Conservation (phyloP, 2,113 vertebrate genomes). For the Misgurnus mizolepis region DNA sequence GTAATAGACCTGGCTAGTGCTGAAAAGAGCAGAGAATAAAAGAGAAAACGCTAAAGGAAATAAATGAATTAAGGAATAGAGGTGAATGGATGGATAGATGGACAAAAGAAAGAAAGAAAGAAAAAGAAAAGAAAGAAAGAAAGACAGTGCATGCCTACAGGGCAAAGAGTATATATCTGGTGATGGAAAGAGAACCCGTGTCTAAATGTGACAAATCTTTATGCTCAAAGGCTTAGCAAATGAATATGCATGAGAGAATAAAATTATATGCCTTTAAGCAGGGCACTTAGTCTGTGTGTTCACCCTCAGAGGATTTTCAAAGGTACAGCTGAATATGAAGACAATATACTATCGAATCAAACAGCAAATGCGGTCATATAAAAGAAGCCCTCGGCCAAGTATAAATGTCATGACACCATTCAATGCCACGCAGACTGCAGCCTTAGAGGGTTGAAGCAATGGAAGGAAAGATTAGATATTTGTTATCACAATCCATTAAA, state of each 20-base stretch:
- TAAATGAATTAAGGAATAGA: neutral
- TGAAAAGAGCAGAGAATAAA: conserved; percentile 19
- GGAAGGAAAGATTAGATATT: conserved; percentile 31
- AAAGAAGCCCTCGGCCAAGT: conserved; percentile 34
- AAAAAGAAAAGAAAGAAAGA: conserved; percentile 23
- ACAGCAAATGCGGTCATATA: conserved; percentile 26
- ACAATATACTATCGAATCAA: conserved; percentile 29
- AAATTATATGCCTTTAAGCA: conserved; percentile 73
- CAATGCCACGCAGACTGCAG: conserved; percentile 20
- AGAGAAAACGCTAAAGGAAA: conserved; percentile 18
- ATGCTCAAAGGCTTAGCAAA: conserved; percentile 71
- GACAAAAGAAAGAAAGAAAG: conserved; percentile 1
- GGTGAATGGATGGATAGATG: neutral
- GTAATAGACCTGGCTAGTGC: conserved; percentile 38
- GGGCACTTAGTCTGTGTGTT: conserved; percentile 67
- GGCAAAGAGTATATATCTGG: conserved; percentile 43
- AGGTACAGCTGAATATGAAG: conserved; percentile 54
- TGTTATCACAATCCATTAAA: conserved; percentile 11
- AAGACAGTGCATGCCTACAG: conserved; percentile 6
- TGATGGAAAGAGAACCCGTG: conserved; percentile 63
- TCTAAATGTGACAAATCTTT: conserved; percentile 75
- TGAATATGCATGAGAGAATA: conserved; percentile 79
- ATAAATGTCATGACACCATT: conserved; percentile 45
- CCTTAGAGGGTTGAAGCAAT: conserved; percentile 17
- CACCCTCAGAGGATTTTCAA: conserved; percentile 30